Evolutionary conservation across 2,797 vertebrate genomes (phyloP).

Genomic region (Falco biarmicus): DNA sequence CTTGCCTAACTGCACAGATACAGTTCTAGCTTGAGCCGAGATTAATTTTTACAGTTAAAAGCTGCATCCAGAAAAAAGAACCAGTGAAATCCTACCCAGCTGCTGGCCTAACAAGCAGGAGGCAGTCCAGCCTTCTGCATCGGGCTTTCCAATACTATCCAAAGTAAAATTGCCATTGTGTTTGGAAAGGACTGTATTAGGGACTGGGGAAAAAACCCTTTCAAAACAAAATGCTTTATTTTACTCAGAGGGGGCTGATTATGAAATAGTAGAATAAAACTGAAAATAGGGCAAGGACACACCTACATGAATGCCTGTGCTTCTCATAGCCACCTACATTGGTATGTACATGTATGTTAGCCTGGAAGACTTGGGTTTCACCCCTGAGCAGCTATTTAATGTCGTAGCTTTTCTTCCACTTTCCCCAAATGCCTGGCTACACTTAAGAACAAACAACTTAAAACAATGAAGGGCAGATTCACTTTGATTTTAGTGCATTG

Average conservation of each 20-base stretch:
- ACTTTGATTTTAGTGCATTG: not conserved
- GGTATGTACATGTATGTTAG: too few species aligned
- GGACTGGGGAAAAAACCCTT: fast-evolving
- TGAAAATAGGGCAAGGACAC: not conserved
- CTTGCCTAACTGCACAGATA: not conserved
- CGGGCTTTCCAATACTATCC: not conserved
- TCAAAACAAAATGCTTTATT: not conserved
- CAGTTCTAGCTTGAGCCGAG: not conserved
- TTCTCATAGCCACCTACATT: not conserved
- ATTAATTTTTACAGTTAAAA: not conserved
- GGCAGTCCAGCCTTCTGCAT: not conserved
- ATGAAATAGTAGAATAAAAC: not conserved
- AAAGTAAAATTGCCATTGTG: not conserved
- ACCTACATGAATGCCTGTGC: not conserved
- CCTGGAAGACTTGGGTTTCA: not conserved
- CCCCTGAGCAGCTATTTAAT: not conserved
- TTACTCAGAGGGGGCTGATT: not conserved
- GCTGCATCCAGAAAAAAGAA: not conserved
- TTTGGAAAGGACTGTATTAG: not conserved
- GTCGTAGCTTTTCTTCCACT: not conserved
- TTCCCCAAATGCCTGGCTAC: not conserved
- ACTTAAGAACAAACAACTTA: not conserved
- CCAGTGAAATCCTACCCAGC: not conserved
- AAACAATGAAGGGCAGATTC: not conserved
- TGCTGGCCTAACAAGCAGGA: not conserved